Base-by-base conservation (phyloP, 1,140 invertebrate species). In the Dinoponera quadriceps region DNA sequence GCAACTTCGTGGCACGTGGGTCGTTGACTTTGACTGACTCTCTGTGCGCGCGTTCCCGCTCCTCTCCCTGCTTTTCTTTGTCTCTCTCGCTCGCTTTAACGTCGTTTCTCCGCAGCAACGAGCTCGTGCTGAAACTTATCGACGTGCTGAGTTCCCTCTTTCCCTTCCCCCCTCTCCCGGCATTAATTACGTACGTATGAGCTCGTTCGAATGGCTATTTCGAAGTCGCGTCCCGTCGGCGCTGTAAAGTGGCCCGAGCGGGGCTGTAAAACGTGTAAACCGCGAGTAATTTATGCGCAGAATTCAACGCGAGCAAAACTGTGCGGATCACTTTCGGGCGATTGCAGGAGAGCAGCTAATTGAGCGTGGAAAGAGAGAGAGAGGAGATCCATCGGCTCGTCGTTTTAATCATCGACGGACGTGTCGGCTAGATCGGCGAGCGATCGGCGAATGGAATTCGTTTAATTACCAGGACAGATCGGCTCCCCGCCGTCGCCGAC, bases 11-110 rank as follows among this genome's bases (percentile, higher is more conserved):
- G 78, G 77, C 86, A 90, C 84, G 88, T 90, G 89, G 89, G 90
- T 88, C 88, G 84, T 88, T 91, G 90, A 90, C 91, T 90, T 91
- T 91, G 91, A 90, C 83, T 84, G 84, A 88, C 86, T 89, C 84
- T 57, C 55, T 29, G 22, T 16, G 55, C 33, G 49, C 75, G 74
- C 49, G 80, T 54, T 82, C 63, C 55, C 49, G 49, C 75, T 75
- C 55, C 48, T 86, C 62, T 82, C 66, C 74, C 57, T 62, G 29
- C 33, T 29, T 88, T 49, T 86, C 33, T 75, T 20, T 73, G 55
- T 59, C 72, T 82, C 60, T 60, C 54, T 59, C 9, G 48, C 73
- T 83, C 22, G 51, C 69, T 27, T 25, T 48, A 51, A 48, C 73
- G 11, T 14, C 55, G 44, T 87, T 71, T 81, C 85, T 81, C 77